A percentile compares a stretch with the other conserved stretches of the same genome.
These are phyloP conservation scores for Scaptomyza polygonia DNA, from an alignment of 2,888 invertebrate species.

Conservation along the genomic window DNA sequence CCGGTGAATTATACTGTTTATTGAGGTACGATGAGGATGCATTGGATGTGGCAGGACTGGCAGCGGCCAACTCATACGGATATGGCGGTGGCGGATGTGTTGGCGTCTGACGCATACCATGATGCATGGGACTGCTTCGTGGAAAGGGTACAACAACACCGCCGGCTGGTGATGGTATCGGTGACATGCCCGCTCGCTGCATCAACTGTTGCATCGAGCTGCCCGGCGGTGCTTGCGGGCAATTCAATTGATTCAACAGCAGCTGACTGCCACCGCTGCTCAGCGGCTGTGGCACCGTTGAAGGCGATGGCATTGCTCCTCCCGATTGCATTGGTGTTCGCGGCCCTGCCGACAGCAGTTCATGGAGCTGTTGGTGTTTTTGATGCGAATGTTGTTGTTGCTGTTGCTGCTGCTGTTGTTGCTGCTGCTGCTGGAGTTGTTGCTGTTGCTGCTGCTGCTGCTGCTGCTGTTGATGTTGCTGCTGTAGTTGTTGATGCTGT, in stretches of 20 bases:
- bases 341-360: slow-evolving; percentile 77
- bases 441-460: slow-evolving; percentile 79
- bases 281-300: slow-evolving; percentile 79
- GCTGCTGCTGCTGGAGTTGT: slow-evolving; percentile 74
- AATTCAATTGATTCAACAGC: slow-evolving; percentile 81
- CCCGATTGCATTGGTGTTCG: slow-evolving; percentile 67
- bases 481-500: slow-evolving; percentile 79
- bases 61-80: slow-evolving; percentile 88
- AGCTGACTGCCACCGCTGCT: slow-evolving; percentile 81
- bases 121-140: slow-evolving; percentile 83
- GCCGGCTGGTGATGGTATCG: slow-evolving; percentile 85
- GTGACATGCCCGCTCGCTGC: slow-evolving; percentile 85
- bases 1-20: slow-evolving; percentile 87
- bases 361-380: slow-evolving; percentile 81
- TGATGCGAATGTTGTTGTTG: slow-evolving; percentile 72
- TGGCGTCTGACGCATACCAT: slow-evolving; percentile 77
- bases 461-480: slow-evolving; percentile 78
- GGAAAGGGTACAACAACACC: slow-evolving; percentile 82
- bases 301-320: slow-evolving; percentile 72
- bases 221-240: slow-evolving; percentile 81
- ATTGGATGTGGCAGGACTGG: slow-evolving; percentile 87
- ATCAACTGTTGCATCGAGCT: slow-evolving; percentile 82
- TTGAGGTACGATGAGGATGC: slow-evolving; percentile 89
- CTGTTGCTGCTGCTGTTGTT: slow-evolving; percentile 66
- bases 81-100: slow-evolving; percentile 88